Percentiles rank a stretch among this genome's conserved stretches.
These are phyloP conservation scores for Catocala sponsa DNA, from an alignment of 2,888 invertebrate genomes.

Conservation along the genomic window DNA sequence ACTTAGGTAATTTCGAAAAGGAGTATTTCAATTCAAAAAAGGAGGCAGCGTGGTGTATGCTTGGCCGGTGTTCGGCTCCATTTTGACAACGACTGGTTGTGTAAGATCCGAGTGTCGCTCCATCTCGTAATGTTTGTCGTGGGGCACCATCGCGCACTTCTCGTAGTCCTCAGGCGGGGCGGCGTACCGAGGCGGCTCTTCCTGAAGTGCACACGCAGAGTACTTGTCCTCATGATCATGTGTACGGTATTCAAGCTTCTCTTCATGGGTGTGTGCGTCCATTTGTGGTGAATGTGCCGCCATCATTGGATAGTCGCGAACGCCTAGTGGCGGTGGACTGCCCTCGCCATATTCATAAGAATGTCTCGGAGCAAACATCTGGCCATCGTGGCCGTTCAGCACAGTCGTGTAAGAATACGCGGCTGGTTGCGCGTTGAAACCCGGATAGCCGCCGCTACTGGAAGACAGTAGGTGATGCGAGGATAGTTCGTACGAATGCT, in stretches of 20 bases:
- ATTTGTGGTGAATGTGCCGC: slow-evolving; percentile 89
- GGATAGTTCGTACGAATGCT: slow-evolving; percentile 92
- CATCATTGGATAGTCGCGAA: slow-evolving; percentile 90
- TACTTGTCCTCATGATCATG: slow-evolving; percentile 85
- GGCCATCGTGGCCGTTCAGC: slow-evolving; percentile 92
- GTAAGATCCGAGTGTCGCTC: slow-evolving; percentile 79
- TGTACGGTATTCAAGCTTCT: slow-evolving; percentile 78
- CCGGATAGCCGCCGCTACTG: slow-evolving; percentile 90
- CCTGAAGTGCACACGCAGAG: slow-evolving; percentile 81
- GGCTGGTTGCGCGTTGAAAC: slow-evolving; percentile 89
- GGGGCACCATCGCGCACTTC: slow-evolving; percentile 86
- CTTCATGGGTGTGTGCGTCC: slow-evolving; percentile 86
- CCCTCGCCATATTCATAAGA: slow-evolving; percentile 88
- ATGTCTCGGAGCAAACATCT: slow-evolving; percentile 91
- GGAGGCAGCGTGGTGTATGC: slow-evolving; percentile 92
- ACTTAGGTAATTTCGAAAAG: slow-evolving; percentile 86
- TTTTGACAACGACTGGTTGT: slow-evolving; percentile 86
- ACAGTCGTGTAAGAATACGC: slow-evolving; percentile 90
- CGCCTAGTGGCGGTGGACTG: slow-evolving; percentile 89
- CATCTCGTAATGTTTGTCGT: slow-evolving; percentile 83
- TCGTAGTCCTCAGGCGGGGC: slow-evolving; percentile 88
- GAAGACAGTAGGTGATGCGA: slow-evolving; percentile 93
- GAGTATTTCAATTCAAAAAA: slow-evolving; percentile 92
- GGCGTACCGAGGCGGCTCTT: slow-evolving; percentile 87
- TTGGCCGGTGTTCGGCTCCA: slow-evolving; percentile 86